Conservation (phyloP, 2,888 invertebrate genomes). For the Rutpela maculata region DNA sequence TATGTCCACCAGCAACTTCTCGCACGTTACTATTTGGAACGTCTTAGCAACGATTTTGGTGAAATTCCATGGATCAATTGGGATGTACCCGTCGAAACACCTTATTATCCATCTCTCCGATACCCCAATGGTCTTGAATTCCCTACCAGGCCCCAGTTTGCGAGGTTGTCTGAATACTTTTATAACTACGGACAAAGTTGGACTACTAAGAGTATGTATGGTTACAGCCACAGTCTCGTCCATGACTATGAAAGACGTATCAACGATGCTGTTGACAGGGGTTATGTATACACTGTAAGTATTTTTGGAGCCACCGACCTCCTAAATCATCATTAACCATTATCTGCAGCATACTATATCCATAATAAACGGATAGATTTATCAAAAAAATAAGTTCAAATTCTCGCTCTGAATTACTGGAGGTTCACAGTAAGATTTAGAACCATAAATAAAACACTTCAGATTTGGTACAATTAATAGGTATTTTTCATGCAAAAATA, state of each 20-base stretch:
- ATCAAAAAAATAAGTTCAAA: too few relatives aligned
- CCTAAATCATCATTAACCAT: too few relatives aligned
- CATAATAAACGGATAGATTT: too few relatives aligned
- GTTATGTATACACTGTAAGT: slow-evolving; percentile 69
- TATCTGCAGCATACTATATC: too few relatives aligned
- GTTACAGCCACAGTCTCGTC: slow-evolving; percentile 73
- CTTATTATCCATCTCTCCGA: slow-evolving; percentile 80
- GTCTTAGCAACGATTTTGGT: slow-evolving; percentile 82
- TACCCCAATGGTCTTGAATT: slow-evolving; percentile 81
- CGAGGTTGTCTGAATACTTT: too few relatives aligned
- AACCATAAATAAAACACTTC: too few relatives aligned
- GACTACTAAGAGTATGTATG: slow-evolving; percentile 73
- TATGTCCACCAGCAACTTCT: slow-evolving; percentile 81
- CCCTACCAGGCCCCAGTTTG: slow-evolving; percentile 78
- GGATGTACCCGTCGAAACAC: slow-evolving; percentile 75
- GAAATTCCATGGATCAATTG: slow-evolving; percentile 79
- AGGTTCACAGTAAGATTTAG: too few relatives aligned
- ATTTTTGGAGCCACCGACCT: too few relatives aligned
- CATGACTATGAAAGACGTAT: slow-evolving; percentile 75
- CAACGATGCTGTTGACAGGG: slow-evolving; percentile 77
- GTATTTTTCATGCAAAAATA: too few relatives aligned
- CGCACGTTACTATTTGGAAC: slow-evolving; percentile 84
- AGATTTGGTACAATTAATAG: too few relatives aligned
- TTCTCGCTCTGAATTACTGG: too few relatives aligned
- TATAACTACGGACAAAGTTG: slow-evolving; percentile 66